phyloP scores from a whole-genome alignment of 2,113 vertebrate species.

The Misgurnus mizolepis region DNA sequence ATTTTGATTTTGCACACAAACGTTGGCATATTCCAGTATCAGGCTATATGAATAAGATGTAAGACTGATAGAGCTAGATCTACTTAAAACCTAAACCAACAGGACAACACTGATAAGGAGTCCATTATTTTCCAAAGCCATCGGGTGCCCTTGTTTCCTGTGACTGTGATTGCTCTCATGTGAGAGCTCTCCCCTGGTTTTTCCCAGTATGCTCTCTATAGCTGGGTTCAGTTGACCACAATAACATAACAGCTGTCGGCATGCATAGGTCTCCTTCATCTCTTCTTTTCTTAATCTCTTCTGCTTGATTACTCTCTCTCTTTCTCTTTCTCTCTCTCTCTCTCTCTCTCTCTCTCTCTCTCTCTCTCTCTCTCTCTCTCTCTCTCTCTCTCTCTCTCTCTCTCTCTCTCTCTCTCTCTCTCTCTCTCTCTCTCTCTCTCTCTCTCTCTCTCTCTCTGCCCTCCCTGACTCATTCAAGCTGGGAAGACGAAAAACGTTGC shows the following conservation, averaged over 20 bases:
- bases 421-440: slow-evolving; percentile 49
- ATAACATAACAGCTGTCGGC: slow-evolving; percentile 73
- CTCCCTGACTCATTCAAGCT: slow-evolving; percentile 60
- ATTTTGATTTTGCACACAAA: not conserved
- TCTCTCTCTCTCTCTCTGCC: not conserved
- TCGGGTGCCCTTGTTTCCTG: not conserved
- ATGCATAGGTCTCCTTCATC: slow-evolving; percentile 68
- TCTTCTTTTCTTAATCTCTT: slow-evolving; percentile 75
- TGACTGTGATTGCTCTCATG: not conserved
- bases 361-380: slow-evolving; percentile 62
- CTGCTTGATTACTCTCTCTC: slow-evolving; percentile 70
- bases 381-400: slow-evolving; percentile 70
- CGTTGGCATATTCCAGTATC: not conserved
- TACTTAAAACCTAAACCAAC: not conserved
- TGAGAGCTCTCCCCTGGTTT: slow-evolving; percentile 31
- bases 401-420: slow-evolving; percentile 46
- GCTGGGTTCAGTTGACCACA: slow-evolving; percentile 59
- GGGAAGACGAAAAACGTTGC: slow-evolving; percentile 49
- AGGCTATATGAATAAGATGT: not conserved
- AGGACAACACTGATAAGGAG: not conserved
- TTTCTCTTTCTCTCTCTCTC: slow-evolving; percentile 56
- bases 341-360: slow-evolving; percentile 56
- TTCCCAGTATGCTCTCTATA: slow-evolving; percentile 25
- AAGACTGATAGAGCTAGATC: not conserved
- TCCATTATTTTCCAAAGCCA: not conserved